These are phyloP conservation scores for Planiliza haematocheilus DNA, from an alignment of 2,113 vertebrate genomes.

Conservation along the genomic window DNA sequence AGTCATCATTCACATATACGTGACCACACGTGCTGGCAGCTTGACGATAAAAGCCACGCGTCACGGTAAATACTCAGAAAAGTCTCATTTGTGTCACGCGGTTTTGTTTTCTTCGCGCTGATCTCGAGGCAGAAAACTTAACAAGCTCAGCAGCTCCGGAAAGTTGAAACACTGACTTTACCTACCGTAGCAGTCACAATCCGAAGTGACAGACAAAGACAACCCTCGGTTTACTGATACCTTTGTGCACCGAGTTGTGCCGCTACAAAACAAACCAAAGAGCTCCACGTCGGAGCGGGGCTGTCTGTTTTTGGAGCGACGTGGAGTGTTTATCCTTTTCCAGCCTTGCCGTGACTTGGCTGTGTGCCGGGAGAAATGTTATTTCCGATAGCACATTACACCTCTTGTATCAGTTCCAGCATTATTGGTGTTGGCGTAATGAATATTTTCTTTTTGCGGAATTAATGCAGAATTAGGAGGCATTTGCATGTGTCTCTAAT, in stretches of 20 bases:
- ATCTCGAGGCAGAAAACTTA: background rate
- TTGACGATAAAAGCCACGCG: background rate
- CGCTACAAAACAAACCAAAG: slow-evolving; percentile 32
- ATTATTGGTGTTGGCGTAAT: slow-evolving; percentile 36
- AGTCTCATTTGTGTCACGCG: background rate
- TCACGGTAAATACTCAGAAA: background rate
- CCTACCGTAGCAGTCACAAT: slow-evolving; percentile 9
- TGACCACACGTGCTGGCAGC: slow-evolving; percentile 6
- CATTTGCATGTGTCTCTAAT: slow-evolving; percentile 55
- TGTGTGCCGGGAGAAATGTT: slow-evolving; percentile 28
- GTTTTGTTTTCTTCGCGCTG: background rate
- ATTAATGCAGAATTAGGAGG: slow-evolving; percentile 55
- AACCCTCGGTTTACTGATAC: slow-evolving; percentile 1
- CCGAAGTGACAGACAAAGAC: slow-evolving; percentile 38
- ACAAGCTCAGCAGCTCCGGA: background rate
- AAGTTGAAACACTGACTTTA: slow-evolving; percentile 13
- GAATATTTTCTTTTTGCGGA: slow-evolving; percentile 55
- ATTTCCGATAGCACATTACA: slow-evolving; percentile 56
- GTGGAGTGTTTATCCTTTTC: slow-evolving; percentile 40
- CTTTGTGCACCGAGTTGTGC: slow-evolving; percentile 7
- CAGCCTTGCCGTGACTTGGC: slow-evolving; percentile 50
- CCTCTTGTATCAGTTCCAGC: slow-evolving; percentile 32
- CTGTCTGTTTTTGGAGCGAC: slow-evolving; percentile 31
- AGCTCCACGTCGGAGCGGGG: slow-evolving; percentile 11
- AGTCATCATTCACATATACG: too few species aligned